These are phyloP conservation scores for Eumerus sabulonum DNA, from an alignment of 2,888 invertebrate species.

Conservation along the genomic window DNA sequence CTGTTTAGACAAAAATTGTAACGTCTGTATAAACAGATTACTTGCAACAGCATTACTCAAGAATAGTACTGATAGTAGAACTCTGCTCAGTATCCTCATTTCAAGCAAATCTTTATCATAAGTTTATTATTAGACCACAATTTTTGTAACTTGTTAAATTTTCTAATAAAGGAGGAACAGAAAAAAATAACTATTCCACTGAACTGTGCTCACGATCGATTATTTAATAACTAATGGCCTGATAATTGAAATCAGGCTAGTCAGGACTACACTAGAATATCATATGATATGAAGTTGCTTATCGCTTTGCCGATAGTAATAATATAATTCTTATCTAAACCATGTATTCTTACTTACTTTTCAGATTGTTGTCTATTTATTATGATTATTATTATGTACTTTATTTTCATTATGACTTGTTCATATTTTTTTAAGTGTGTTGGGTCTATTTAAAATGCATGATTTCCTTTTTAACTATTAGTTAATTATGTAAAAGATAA, in stretches of 20 bases:
- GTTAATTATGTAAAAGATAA: too few relatives aligned
- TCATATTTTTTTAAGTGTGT: too few relatives aligned
- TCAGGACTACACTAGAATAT: constrained; percentile 49
- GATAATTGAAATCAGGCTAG: constrained; percentile 28
- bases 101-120: constrained; percentile 11
- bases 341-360: constrained; percentile 1
- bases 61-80: constrained; percentile 16
- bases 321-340: constrained; percentile 33
- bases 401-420: too few relatives aligned
- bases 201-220: constrained; percentile 27
- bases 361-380: too few relatives aligned
- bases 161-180: not conserved
- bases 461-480: too few relatives aligned
- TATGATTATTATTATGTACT: too few relatives aligned
- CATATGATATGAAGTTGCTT: constrained; percentile 23
- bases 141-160: constrained; percentile 7
- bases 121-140: not conserved
- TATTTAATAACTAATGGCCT: constrained; percentile 41
- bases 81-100: constrained; percentile 29
- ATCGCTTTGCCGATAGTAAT: constrained; percentile 22
- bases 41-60: constrained; percentile 1
- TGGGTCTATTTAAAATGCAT: too few relatives aligned
- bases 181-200: not conserved
- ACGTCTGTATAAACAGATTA: too few relatives aligned
- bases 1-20: too few relatives aligned